phyloP scores from a whole-genome alignment of 2,888 invertebrate genomes.

The Agrilus cyanescens region DNA sequence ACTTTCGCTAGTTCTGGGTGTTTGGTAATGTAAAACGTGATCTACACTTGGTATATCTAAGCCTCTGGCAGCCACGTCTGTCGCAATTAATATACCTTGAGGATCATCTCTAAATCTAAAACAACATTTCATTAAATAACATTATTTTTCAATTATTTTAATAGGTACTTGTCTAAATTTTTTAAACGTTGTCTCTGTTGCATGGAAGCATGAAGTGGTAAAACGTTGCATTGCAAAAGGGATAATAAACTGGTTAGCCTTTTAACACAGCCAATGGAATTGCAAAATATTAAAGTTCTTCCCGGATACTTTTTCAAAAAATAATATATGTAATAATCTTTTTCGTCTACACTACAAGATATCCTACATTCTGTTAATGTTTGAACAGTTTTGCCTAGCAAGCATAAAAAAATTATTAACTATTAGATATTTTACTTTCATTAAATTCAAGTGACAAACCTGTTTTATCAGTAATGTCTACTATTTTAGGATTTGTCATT shows the following conservation, averaged over 20 bases:
- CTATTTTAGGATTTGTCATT: conserved; percentile 80
- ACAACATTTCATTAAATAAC: conserved; percentile 3
- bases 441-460: conserved; percentile 34
- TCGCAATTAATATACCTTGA: conserved; percentile 72
- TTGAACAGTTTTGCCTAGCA: conserved; percentile 60
- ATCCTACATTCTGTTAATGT: conserved; percentile 77
- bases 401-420: conserved; percentile 1
- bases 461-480: conserved; percentile 76
- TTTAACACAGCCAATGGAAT: conserved; percentile 87
- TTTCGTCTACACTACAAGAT: conserved; percentile 62
- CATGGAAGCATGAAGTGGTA: conserved; percentile 82
- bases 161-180: conserved; percentile 68
- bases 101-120: conserved; percentile 58
- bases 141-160: conserved; percentile 4
- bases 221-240: conserved; percentile 57
- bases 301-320: conserved; percentile 77
- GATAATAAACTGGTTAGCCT: conserved; percentile 59
- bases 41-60: conserved; percentile 88
- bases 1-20: conserved; percentile 88
- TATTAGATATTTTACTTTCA: neutral
- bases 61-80: conserved; percentile 96
- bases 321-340: conserved; percentile 89
- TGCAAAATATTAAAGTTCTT: conserved; percentile 86
- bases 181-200: conserved; percentile 86
- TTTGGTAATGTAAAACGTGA: conserved; percentile 93